A percentile compares a stretch with the other conserved stretches of the same genome.
phyloP scores from a whole-genome alignment of 2,113 vertebrate genomes.

The Heloderma charlesbogerti region DNA sequence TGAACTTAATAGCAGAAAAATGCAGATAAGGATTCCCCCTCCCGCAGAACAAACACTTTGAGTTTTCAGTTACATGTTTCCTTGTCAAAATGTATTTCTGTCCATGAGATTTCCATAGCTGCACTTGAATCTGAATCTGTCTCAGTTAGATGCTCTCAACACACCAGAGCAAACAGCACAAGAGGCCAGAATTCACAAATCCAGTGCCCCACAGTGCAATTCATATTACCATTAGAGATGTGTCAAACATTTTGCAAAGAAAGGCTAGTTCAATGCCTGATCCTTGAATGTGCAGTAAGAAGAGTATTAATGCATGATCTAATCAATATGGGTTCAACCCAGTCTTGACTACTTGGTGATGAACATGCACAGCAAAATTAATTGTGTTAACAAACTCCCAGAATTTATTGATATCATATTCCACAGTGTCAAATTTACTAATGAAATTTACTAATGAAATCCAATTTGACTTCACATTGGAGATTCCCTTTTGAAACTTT shows the following conservation, averaged over 20 bases:
- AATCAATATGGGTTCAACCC: background rate
- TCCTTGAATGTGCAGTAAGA: background rate
- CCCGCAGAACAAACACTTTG: fast-evolving
- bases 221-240: background rate
- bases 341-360: background rate
- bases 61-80: background rate
- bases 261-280: background rate
- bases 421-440: no score
- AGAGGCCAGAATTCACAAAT: background rate
- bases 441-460: background rate
- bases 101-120: conserved; percentile 2
- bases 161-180: background rate
- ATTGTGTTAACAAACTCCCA: background rate
- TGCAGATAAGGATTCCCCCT: conserved; percentile 37
- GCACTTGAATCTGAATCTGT: background rate
- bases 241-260: background rate
- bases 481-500: background rate
- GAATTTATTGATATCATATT: background rate
- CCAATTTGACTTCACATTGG: background rate
- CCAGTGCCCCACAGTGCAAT: no score
- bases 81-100: conserved; percentile 12
- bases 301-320: background rate
- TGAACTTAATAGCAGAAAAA: conserved; percentile 2
- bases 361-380: background rate
- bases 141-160: background rate